phyloP scores from a whole-genome alignment of 2,888 invertebrate species.

The Agrypnus murinus region DNA sequence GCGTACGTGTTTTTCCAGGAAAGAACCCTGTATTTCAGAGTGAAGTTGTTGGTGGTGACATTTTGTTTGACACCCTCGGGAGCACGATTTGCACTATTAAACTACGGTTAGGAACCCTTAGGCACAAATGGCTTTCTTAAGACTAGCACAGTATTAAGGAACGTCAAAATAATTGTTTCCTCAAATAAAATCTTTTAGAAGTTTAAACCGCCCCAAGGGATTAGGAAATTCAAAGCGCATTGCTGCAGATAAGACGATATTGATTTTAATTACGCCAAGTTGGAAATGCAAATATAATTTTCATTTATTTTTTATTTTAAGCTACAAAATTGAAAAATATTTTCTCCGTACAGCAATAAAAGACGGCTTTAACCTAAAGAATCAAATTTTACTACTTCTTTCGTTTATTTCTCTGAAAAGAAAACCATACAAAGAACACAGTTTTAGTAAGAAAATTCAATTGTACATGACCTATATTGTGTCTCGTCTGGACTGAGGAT shows the following conservation, averaged over 20 bases:
- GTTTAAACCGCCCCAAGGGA: background rate
- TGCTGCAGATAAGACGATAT: too few species aligned
- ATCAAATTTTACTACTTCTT: too few species aligned
- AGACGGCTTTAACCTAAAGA: too few species aligned
- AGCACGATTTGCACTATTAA: slow-evolving; percentile 44
- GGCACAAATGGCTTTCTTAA: slow-evolving; percentile 42
- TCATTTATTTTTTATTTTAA: too few species aligned
- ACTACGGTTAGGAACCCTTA: slow-evolving; percentile 36
- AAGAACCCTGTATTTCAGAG: slow-evolving; percentile 33
- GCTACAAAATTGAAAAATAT: too few species aligned
- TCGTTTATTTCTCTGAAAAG: background rate
- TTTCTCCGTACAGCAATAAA: too few species aligned
- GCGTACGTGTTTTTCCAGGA: slow-evolving; percentile 41
- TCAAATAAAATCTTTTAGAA: background rate
- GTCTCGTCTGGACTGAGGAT: slow-evolving; percentile 10
- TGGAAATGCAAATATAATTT: too few species aligned
- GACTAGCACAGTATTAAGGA: slow-evolving; percentile 10
- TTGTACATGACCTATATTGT: slow-evolving; percentile 26
- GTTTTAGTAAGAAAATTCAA: slow-evolving; percentile 22
- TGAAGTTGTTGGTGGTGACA: slow-evolving; percentile 47
- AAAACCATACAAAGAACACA: slow-evolving; percentile 14
- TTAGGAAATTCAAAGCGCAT: too few species aligned
- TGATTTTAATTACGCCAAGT: too few species aligned
- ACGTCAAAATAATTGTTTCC: slow-evolving; percentile 16
- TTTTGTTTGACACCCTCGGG: slow-evolving; percentile 47